Percentiles rank a stretch among this genome's conserved stretches.
Evolutionary conservation across 2,888 invertebrate species (phyloP).

Genomic region (Mesorhabditis sp.): DNA sequence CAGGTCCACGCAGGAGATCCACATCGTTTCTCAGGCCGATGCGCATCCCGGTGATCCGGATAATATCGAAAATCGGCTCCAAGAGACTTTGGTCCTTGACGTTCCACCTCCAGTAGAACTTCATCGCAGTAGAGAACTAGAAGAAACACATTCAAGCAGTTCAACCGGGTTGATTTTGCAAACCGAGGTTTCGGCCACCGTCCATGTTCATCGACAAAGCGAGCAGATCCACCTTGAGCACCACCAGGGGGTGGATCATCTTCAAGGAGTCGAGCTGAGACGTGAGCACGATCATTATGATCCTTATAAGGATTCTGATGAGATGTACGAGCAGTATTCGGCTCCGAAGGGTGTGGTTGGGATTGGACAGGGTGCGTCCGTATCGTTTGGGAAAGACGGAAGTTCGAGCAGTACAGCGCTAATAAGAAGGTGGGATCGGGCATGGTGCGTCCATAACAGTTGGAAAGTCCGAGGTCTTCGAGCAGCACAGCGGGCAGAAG

Average conservation of each 20-base stretch:
- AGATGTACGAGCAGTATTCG: no score
- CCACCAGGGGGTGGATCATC: not conserved
- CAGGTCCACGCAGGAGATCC: not conserved
- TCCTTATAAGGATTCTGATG: no score
- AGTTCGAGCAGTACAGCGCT: no score
- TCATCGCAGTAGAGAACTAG: not conserved
- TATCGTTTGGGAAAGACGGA: no score
- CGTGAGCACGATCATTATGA: not conserved
- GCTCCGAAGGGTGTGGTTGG: no score
- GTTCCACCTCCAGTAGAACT: not conserved
- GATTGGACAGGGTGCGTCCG: no score
- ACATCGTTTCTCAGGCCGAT: constrained; percentile 1
- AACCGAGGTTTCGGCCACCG: not conserved
- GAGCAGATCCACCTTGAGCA: not conserved
- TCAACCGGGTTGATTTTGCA: not conserved
- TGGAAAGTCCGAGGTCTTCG: no score
- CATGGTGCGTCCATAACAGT: no score
- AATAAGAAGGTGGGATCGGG: no score
- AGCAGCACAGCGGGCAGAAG: no score
- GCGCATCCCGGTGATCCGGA: not conserved
- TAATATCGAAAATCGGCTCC: not conserved
- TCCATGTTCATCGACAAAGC: constrained; percentile 4
- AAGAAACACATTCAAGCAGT: not conserved
- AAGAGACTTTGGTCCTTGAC: not conserved
- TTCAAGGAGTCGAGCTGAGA: not conserved